Percentiles rank a stretch among this genome's conserved stretches.
These are phyloP conservation scores for Muscicapa striata DNA, from an alignment of 2,797 vertebrate species.

Conservation along the genomic window DNA sequence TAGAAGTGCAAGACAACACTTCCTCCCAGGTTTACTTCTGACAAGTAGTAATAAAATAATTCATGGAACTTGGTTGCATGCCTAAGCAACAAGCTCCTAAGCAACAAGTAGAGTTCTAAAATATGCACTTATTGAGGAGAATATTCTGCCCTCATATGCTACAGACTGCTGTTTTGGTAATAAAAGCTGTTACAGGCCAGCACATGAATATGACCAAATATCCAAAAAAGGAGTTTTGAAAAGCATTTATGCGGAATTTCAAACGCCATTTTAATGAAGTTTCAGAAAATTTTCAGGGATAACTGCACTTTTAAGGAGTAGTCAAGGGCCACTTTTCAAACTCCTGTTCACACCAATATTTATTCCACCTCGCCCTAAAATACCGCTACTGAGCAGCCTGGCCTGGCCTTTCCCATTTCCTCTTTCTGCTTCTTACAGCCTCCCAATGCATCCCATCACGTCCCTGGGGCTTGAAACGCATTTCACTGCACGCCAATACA, in stretches of 20 bases:
- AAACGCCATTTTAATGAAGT: not conserved
- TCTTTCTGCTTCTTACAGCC: fast-evolving
- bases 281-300: not conserved
- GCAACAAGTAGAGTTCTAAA: not conserved
- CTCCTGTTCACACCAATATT: fast-evolving
- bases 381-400: fast-evolving
- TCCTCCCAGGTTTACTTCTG: not conserved
- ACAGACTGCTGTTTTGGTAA: not conserved
- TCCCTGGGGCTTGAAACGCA: fast-evolving
- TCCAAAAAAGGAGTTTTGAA: not conserved
- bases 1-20: not conserved
- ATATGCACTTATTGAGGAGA: fast-evolving
- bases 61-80: not conserved
- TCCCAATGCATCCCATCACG: fast-evolving
- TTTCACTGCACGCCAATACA: fast-evolving
- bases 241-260: not conserved
- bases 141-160: not conserved
- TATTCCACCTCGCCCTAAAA: too few relatives aligned
- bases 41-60: not conserved
- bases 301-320: not conserved
- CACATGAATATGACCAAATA: not conserved
- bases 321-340: not conserved
- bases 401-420: not conserved
- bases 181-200: not conserved
- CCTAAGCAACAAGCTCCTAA: not conserved